Evolutionary conservation across 1,140 invertebrate genomes (phyloP).

Genomic region (Nephotettix cincticeps): DNA sequence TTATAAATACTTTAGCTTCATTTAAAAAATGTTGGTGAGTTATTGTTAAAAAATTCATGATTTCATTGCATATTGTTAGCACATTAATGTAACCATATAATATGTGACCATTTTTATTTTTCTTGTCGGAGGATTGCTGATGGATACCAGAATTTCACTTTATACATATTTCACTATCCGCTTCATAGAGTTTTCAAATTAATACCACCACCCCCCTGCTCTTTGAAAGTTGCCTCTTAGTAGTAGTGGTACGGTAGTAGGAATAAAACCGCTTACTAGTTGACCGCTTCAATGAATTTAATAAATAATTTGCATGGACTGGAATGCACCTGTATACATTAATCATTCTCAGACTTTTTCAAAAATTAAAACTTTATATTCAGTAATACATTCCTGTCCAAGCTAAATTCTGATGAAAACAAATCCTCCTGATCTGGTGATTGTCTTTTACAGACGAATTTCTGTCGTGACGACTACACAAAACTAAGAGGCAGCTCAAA

Average conservation of each 20-base stretch:
- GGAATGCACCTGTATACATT: neutral
- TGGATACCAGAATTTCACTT: too few relatives aligned
- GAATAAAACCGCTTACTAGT: neutral
- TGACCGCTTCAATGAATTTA: neutral
- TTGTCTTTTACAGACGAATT: constrained; percentile 32
- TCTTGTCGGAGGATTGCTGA: too few relatives aligned
- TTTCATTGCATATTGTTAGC: too few relatives aligned
- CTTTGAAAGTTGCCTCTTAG: too few relatives aligned
- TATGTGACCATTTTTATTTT: too few relatives aligned
- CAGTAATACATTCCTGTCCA: neutral
- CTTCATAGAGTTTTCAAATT: too few relatives aligned
- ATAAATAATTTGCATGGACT: neutral
- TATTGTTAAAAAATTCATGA: too few relatives aligned
- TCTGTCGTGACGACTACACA: constrained; percentile 32
- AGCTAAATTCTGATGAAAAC: neutral
- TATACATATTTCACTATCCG: too few relatives aligned
- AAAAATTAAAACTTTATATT: neutral
- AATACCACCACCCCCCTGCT: too few relatives aligned
- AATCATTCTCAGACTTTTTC: neutral
- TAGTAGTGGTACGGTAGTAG: neutral
- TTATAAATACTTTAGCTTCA: too few relatives aligned
- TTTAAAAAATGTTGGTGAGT: too few relatives aligned
- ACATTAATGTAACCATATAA: too few relatives aligned
- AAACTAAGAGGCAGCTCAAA: constrained; percentile 34
- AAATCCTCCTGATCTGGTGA: neutral